These are phyloP conservation scores for Brachylomia viminalis DNA, from an alignment of 2,888 invertebrate species.

Conservation along the genomic window DNA sequence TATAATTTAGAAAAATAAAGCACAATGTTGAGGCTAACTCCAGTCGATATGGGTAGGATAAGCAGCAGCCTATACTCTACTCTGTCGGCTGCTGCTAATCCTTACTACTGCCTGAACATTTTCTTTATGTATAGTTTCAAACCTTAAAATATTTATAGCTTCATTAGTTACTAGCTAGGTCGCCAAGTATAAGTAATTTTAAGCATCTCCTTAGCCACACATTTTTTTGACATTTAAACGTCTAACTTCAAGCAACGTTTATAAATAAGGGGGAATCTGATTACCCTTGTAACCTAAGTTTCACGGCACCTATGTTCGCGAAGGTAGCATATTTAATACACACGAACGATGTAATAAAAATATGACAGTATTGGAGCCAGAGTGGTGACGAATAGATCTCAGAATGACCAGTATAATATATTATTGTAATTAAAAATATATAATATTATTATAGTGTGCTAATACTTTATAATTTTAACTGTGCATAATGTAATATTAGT, in stretches of 20 bases:
- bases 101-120: neutral
- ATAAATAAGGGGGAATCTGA: neutral
- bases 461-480: slow-evolving; percentile 80
- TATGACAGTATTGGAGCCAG: slow-evolving; percentile 83
- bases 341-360: slow-evolving; percentile 66
- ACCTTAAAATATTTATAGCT: slow-evolving; percentile 4
- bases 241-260: neutral
- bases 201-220: neutral
- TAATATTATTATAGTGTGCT: slow-evolving; percentile 76
- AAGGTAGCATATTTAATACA: slow-evolving; percentile 70
- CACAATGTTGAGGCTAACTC: neutral
- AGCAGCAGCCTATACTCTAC: too few relatives aligned
- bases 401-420: slow-evolving; percentile 88
- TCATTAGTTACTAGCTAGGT: slow-evolving; percentile 13
- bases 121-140: neutral
- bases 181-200: slow-evolving; percentile 2
- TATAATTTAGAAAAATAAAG: neutral
- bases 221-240: neutral
- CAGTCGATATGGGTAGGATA: neutral
- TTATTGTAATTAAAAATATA: slow-evolving; percentile 72
- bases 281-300: neutral
- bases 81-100: neutral
- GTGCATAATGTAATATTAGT: slow-evolving; percentile 77
- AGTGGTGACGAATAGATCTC: slow-evolving; percentile 87
- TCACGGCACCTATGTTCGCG: neutral